Percentiles rank a stretch among this genome's conserved stretches.
Conservation (phyloP, 2,113 vertebrate species). For the Dryoscopus gambensis region DNA sequence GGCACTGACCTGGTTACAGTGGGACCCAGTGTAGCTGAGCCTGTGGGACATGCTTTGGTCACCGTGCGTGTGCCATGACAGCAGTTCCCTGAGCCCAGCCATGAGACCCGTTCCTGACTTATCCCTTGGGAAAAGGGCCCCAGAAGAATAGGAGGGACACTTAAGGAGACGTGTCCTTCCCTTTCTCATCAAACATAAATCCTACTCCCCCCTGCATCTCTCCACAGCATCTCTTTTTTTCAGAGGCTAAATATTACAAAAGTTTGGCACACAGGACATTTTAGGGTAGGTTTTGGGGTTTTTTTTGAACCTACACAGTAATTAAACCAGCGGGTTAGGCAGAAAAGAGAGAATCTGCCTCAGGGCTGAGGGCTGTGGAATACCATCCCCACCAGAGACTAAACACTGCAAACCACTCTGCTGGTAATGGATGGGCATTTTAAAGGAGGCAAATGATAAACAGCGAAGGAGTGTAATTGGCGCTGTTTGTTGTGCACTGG, state of each 20-base stretch:
- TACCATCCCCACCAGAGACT: constrained; percentile 56
- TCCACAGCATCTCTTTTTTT: background rate
- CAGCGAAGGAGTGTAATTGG: constrained; percentile 19
- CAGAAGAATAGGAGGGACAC: background rate
- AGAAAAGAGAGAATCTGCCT: constrained; percentile 28
- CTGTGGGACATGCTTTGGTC: accelerated
- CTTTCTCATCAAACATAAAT: background rate
- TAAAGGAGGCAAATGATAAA: constrained; percentile 49
- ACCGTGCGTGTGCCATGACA: accelerated
- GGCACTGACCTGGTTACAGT: accelerated
- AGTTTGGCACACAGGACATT: background rate
- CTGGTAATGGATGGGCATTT: constrained; percentile 56
- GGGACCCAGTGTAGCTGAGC: accelerated
- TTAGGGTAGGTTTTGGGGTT: background rate
- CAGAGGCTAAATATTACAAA: background rate
- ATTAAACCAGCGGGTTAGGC: constrained; percentile 33
- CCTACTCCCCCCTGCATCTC: background rate
- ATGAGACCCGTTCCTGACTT: background rate
- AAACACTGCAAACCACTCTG: constrained; percentile 56
- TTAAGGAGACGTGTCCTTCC: accelerated
- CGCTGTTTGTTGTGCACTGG: constrained; percentile 38
- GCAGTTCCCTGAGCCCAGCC: background rate
- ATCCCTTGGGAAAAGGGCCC: background rate
- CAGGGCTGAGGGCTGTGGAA: constrained; percentile 10
- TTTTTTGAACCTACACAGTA: background rate